Evolutionary conservation across 2,797 vertebrate genomes (phyloP).

Genomic region (Taeniopygia guttata): DNA sequence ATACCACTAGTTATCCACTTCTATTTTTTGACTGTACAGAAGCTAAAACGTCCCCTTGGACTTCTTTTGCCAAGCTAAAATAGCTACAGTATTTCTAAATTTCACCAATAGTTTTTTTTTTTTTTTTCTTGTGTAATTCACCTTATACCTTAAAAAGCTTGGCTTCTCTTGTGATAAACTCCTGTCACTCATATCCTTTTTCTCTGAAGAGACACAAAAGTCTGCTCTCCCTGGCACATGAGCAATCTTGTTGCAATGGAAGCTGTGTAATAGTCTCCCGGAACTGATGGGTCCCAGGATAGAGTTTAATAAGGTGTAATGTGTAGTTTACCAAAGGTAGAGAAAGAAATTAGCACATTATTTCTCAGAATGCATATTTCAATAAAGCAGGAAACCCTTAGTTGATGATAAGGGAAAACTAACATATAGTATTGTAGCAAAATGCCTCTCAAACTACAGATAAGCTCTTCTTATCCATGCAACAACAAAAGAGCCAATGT

Average conservation of each 20-base stretch:
- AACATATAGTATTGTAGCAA: background rate
- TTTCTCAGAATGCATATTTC: background rate
- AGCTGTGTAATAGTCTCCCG: background rate
- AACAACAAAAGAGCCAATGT: background rate
- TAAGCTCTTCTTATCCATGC: background rate
- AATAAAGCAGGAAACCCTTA: background rate
- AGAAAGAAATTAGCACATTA: background rate
- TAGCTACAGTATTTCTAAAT: background rate
- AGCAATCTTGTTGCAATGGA: background rate
- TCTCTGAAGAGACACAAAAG: background rate
- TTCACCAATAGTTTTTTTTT: background rate
- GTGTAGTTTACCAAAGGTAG: background rate
- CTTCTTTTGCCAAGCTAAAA: background rate
- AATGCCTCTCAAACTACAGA: background rate
- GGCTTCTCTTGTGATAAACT: background rate
- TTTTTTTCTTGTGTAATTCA: rapidly evolving
- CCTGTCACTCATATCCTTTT: background rate
- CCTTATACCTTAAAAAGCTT: background rate
- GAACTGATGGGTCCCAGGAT: background rate
- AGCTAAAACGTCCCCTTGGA: background rate
- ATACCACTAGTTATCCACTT: background rate
- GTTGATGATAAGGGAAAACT: background rate
- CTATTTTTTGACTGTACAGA: background rate
- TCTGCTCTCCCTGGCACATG: background rate
- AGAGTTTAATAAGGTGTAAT: background rate